A percentile compares a stretch with the other conserved stretches of the same genome.
phyloP scores from a whole-genome alignment of 2,888 invertebrate genomes.

The Erebia ligea region DNA sequence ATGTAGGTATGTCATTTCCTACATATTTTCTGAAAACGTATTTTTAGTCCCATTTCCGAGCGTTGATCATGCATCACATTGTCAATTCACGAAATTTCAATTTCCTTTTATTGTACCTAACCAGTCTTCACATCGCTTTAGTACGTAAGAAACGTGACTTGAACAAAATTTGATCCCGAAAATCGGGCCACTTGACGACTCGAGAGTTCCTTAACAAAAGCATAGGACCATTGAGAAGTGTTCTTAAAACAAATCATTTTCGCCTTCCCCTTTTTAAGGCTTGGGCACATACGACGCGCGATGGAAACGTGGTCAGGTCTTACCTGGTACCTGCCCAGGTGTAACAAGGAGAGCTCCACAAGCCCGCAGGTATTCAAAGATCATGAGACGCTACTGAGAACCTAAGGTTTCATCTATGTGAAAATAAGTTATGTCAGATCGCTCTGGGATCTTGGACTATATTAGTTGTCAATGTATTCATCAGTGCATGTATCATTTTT shows the following conservation, averaged over 20 bases:
- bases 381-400: too few species aligned
- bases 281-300: too few species aligned
- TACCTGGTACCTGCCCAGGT: too few species aligned
- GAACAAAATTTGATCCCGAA: conserved; percentile 38
- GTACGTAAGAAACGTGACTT: conserved; percentile 37
- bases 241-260: conserved; percentile 44
- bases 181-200: conserved; percentile 45
- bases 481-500: too few species aligned
- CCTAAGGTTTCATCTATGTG: too few species aligned
- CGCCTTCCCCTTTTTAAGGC: conserved; percentile 31
- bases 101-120: conserved; percentile 32
- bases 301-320: too few species aligned
- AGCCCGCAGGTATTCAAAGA: too few species aligned
- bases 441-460: too few species aligned
- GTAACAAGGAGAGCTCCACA: too few species aligned
- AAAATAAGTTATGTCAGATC: too few species aligned
- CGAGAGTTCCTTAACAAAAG: conserved; percentile 38
- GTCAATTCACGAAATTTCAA: conserved; percentile 34
- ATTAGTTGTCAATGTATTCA: too few species aligned
- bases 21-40: background rate
- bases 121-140: conserved; percentile 29
- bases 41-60: conserved; percentile 3
- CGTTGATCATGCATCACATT: conserved; percentile 26
- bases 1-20: background rate
- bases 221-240: conserved; percentile 48